Evolutionary conservation across 2,113 vertebrate species (phyloP).

Genomic region (Prietella phreatophila): DNA sequence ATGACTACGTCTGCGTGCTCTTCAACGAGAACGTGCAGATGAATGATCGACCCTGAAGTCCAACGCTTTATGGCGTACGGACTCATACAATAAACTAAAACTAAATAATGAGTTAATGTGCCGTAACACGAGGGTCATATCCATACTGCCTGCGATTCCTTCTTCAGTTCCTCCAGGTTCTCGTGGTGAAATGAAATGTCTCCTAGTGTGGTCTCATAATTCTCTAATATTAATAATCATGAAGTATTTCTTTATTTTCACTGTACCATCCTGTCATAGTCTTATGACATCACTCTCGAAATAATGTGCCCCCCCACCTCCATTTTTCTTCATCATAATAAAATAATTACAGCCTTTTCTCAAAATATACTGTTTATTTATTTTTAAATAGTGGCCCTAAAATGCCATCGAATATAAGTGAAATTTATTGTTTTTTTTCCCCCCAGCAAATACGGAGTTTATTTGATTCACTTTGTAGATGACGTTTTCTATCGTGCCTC

Average conservation of each 20-base stretch:
- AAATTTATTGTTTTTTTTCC: background rate
- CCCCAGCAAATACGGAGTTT: background rate
- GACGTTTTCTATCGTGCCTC: background rate
- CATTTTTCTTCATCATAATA: background rate
- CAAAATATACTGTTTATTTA: background rate
- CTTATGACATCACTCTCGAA: background rate
- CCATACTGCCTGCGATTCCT: background rate
- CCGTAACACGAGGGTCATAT: too few relatives aligned
- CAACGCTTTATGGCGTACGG: background rate
- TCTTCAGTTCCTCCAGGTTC: background rate
- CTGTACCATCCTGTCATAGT: background rate
- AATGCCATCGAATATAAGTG: background rate
- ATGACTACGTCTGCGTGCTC: too few relatives aligned
- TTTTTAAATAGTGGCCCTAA: background rate
- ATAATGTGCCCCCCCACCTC: background rate
- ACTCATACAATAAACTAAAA: too few relatives aligned
- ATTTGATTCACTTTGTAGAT: background rate
- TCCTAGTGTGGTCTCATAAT: background rate
- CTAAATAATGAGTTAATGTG: background rate
- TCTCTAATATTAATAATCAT: background rate
- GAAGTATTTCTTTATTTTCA: background rate
- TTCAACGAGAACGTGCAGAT: background rate
- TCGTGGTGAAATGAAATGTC: background rate
- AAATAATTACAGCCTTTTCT: background rate
- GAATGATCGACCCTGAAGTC: background rate